Conservation (phyloP, 2,113 vertebrate species). For the Myrmecophaga tridactyla region DNA sequence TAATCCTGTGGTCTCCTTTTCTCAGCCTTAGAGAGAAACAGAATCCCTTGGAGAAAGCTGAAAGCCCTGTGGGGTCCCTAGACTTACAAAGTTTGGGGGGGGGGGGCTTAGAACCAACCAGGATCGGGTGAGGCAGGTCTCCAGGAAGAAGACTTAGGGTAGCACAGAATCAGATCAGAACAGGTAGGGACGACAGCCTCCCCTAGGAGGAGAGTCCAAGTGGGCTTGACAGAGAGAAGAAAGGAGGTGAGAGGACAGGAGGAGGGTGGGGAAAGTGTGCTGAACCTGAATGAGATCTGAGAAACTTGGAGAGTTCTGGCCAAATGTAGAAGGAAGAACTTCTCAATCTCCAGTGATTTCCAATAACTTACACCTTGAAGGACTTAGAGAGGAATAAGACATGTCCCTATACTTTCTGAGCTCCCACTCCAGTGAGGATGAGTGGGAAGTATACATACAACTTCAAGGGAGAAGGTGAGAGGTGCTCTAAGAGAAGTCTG, state of each 20-base stretch:
- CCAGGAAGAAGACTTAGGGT: neutral
- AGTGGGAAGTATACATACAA: neutral
- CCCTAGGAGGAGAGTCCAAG: neutral
- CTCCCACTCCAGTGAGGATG: neutral
- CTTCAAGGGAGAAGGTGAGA: neutral
- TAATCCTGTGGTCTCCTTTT: slow-evolving; percentile 22
- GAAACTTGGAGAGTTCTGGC: neutral
- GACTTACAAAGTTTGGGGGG: neutral
- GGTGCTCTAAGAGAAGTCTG: neutral
- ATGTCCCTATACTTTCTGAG: neutral
- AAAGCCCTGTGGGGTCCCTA: neutral
- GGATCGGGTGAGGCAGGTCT: neutral
- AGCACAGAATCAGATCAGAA: neutral
- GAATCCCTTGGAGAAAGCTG: slow-evolving; percentile 16
- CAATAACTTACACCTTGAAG: neutral
- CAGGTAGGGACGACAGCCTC: neutral
- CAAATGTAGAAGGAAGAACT: neutral
- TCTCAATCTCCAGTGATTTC: neutral
- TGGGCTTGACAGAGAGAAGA: neutral
- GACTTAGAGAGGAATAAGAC: slow-evolving; percentile 13
- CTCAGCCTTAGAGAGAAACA: slow-evolving; percentile 1
- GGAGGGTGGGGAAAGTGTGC: neutral
- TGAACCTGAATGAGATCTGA: neutral
- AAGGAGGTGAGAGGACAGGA: neutral
- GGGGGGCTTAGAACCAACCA: neutral